Evolutionary conservation across 2,888 invertebrate genomes (phyloP), one percentile per base, ranked within the genome.

Genomic region (Troides aeacus): DNA sequence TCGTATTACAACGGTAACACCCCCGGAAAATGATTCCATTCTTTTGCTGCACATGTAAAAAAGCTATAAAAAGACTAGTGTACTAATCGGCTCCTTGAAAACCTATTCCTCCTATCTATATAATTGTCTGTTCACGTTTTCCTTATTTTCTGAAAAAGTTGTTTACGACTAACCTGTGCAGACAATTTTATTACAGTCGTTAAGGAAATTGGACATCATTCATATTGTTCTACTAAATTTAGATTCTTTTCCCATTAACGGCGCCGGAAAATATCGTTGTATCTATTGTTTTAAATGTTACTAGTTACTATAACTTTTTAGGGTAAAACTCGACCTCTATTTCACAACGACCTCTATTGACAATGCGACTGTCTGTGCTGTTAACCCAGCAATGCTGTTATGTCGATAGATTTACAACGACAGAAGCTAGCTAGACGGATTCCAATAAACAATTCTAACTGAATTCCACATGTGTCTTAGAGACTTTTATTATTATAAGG

Each of bases 191-290:
- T 68, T 62, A 68, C 59, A 58, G 46, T 68, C 63, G 63, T 68
- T 63, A 63, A 68, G 68, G 63, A 68, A 68, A 68, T 68, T 62
- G 63, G 63, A 63, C 63, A 63, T 68, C 58, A 68, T 68, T 68
- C 58, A 68, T 68, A 62, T 59, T 68, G 62, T 46, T 62, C 57
- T 8, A 30, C 30, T 68, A 58, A 59, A 62, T 63, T 36, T 30
- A 36, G 46, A 62, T 62, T 68, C 23, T 62, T 66, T n/a, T 30
- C n/a, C n/a, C 53, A n/a, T 53, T 6, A 53, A 53, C n/a, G 53
- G 18, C n/a, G 18, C 53, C 53, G 53, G n/a, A 53, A 53, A 7
- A 53, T 5, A 7, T 18, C 6, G 4, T 53, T n/a, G n/a, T 53
- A n/a, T 53, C 0, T n/a, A n/a, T 46, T 46, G 12, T 46, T 46